These are phyloP conservation scores for Chromoteleia sp. DNA, from an alignment of 2,888 invertebrate species.

Conservation along the genomic window DNA sequence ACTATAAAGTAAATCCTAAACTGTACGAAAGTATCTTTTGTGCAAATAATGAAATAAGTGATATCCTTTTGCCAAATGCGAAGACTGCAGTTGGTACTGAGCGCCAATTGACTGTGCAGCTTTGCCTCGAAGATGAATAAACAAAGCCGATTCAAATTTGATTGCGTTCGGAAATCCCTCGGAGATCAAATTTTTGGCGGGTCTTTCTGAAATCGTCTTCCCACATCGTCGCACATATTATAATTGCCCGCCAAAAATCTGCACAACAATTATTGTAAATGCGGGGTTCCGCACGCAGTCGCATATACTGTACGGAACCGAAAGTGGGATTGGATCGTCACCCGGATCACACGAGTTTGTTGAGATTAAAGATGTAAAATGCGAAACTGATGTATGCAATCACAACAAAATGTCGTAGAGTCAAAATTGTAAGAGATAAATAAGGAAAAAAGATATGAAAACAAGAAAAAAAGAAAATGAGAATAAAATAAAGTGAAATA, in stretches of 20 bases:
- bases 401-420: constrained; percentile 42
- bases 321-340: constrained; percentile 31
- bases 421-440: constrained; percentile 45
- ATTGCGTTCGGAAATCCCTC: constrained; percentile 49
- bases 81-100: constrained; percentile 62
- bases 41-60: constrained; percentile 69
- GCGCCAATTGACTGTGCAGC: constrained; percentile 54
- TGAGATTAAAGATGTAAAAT: constrained; percentile 50
- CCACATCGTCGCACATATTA: constrained; percentile 51
- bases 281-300: constrained; percentile 42
- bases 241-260: constrained; percentile 53
- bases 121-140: constrained; percentile 56
- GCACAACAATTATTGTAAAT: constrained; percentile 27
- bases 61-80: constrained; percentile 70
- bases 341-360: constrained; percentile 20
- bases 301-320: constrained; percentile 39
- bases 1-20: constrained; percentile 51
- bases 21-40: constrained; percentile 68
- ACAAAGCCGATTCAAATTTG: constrained; percentile 39
- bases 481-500: constrained; percentile 35
- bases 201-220: constrained; percentile 61
- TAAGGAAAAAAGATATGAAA: not conserved
- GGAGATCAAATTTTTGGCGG: constrained; percentile 46
- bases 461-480: constrained; percentile 3
- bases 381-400: constrained; percentile 40